Conservation (phyloP, 2,888 invertebrate genomes). For the Philhelius pedissequus region DNA sequence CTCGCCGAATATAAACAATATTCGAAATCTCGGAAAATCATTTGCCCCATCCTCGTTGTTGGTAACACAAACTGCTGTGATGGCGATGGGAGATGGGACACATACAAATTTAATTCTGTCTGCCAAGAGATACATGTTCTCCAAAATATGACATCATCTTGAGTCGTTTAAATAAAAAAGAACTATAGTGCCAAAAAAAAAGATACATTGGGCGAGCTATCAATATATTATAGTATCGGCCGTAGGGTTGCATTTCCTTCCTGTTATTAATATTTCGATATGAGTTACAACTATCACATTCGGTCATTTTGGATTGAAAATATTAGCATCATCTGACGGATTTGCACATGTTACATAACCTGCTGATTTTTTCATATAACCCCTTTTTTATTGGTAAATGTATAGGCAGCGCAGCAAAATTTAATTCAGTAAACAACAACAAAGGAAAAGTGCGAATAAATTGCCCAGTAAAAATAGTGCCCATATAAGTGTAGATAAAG, state of each 20-base stretch:
- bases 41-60: background rate
- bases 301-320: too few species aligned
- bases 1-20: conserved; percentile 14
- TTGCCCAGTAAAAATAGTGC: too few species aligned
- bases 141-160: conserved; percentile 58
- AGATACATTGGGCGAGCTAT: background rate
- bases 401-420: too few species aligned
- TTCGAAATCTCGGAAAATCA: background rate
- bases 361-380: too few species aligned
- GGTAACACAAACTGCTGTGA: background rate
- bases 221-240: background rate
- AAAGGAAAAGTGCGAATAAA: too few species aligned
- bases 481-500: too few species aligned
- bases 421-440: too few species aligned
- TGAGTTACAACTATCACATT: too few species aligned
- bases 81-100: background rate
- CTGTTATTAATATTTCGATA: background rate
- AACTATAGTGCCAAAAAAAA: conserved; percentile 3
- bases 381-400: too few species aligned
- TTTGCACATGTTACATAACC: too few species aligned
- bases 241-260: background rate
- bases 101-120: conserved; percentile 23
- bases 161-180: background rate
- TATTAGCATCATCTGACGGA: too few species aligned
- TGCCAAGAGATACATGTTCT: conserved; percentile 33